Evolutionary conservation across 2,797 vertebrate genomes (phyloP), one percentile per base, ranked within the genome.

Genomic region (Lutjanus campechanus): DNA sequence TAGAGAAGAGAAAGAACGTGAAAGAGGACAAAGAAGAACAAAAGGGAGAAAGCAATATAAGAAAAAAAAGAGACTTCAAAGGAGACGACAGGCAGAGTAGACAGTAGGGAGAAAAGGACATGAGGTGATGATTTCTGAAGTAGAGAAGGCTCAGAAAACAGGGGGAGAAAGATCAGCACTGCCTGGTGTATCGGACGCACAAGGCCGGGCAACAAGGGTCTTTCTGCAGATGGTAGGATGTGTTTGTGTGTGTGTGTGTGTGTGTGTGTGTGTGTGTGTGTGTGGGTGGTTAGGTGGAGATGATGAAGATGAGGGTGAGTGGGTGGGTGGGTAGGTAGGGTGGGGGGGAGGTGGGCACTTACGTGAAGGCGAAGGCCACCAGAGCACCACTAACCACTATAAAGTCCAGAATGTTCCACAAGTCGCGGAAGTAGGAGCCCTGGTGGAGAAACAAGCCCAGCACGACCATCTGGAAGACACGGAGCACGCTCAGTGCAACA

Each of bases 391-490:
- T 98, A 96, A 98, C 97, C 95, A 99, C 97, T 93, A 98, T 97
- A 96, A 99, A 99, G 96, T 98, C 98, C 85, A 98, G 96, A 89
- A 99, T 97, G 95, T 99, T 99, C 98, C 98, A 99, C 69, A 98
- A 93, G 92, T 99, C 98, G 11, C 97, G 96, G 86, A 98, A 99
- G 91, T 99, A 99, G 85, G 98, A 94, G 55, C 98, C 98, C 84
- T 98, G 96, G 80, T 99, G 98, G 63, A 99, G 96, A 84, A 98
- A 96, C 78, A 99, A 93, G 67, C 98, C 98, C 84, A 98, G 91
- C 63, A 97, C 98, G 79, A 98, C 97, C 97, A 99, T 99, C 97
- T 98, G 90, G 2, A 94, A 94, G 63, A 92, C 51, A 94, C 2
- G 53, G 60, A 70, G 64, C 22, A 55, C 1, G 44, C 3, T 92